These are phyloP conservation scores for Aix galericulata DNA, from an alignment of 2,113 vertebrate species.

Conservation along the genomic window DNA sequence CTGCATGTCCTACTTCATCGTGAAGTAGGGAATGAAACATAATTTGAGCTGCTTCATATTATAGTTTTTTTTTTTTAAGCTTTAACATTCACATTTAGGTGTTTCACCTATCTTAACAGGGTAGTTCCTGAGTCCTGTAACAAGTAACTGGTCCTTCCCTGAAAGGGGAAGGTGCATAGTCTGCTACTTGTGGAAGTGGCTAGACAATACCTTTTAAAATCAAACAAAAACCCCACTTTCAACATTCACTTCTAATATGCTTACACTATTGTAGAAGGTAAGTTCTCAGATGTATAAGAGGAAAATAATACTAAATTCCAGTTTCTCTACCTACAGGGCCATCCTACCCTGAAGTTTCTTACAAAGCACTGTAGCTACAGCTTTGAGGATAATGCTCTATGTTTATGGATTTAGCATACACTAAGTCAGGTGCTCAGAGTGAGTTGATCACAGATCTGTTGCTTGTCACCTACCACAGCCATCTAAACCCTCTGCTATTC, in stretches of 20 bases:
- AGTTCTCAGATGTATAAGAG: too few species aligned
- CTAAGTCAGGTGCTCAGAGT: background rate
- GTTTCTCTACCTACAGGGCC: background rate
- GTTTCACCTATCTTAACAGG: too few species aligned
- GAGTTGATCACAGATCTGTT: background rate
- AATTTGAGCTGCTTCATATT: fast-evolving
- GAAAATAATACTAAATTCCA: too few species aligned
- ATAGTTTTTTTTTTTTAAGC: too few species aligned
- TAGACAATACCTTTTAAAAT: background rate
- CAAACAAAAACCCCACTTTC: background rate
- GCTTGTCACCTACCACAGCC: background rate
- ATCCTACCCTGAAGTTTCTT: background rate
- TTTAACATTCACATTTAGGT: too few species aligned
- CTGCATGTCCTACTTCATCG: background rate
- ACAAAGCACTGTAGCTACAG: fast-evolving
- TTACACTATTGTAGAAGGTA: fast-evolving
- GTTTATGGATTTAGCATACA: background rate
- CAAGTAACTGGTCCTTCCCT: background rate
- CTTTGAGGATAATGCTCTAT: background rate
- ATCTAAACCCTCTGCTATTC: background rate
- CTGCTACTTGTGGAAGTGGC: background rate
- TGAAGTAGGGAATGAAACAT: background rate
- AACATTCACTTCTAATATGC: fast-evolving
- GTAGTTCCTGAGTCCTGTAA: background rate
- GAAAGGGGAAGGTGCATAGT: background rate